Conservation (phyloP, 2,888 invertebrate species). For the Blera fallax region DNA sequence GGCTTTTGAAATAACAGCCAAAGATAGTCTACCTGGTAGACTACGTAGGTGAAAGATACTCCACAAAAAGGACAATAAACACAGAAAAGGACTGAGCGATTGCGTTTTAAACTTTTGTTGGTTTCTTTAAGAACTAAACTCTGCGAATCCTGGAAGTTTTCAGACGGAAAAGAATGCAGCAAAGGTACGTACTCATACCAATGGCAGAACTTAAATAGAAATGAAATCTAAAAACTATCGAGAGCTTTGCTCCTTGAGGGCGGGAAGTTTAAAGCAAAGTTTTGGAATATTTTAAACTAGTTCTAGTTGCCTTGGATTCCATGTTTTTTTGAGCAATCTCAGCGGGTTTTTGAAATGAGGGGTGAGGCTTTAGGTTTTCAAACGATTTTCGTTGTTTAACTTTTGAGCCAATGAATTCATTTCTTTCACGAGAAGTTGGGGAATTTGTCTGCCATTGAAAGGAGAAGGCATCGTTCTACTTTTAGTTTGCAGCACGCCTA, state of each 20-base stretch:
- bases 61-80: not conserved
- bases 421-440: no score
- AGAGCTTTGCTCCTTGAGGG: not conserved
- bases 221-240: not conserved
- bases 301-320: conserved; percentile 25
- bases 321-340: not conserved
- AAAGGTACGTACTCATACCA: not conserved
- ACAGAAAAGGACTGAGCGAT: not conserved
- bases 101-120: conserved; percentile 29
- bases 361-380: no score
- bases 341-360: not conserved
- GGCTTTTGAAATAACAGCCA: not conserved
- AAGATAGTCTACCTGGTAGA: not conserved
- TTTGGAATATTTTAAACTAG: conserved; percentile 56
- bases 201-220: not conserved
- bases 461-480: no score
- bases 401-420: no score
- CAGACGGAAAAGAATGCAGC: not conserved
- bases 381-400: no score
- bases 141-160: conserved; percentile 18
- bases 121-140: conserved; percentile 35
- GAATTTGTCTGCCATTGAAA: no score
- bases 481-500: no score
- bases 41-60: not conserved
- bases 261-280: conserved; percentile 14